A percentile compares a stretch with the other conserved stretches of the same genome.
phyloP scores from a whole-genome alignment of 2,797 vertebrate species.

The Nothura maculosa region DNA sequence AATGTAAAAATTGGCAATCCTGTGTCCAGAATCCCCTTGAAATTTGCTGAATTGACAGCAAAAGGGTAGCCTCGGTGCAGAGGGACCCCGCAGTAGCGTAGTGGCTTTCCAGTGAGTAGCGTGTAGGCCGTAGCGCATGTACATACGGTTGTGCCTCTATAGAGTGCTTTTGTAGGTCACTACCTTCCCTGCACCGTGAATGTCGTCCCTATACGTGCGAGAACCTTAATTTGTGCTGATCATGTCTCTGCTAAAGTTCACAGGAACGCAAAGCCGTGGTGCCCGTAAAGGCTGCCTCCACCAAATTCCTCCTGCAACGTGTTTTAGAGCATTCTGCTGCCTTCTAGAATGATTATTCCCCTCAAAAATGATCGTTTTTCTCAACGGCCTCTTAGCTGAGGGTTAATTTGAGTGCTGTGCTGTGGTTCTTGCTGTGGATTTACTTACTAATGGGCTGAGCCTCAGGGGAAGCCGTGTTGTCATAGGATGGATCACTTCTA shows the following conservation, averaged over 20 bases:
- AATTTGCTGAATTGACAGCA: slow-evolving; percentile 63
- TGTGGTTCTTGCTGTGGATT: neutral
- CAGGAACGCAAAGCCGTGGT: slow-evolving; percentile 46
- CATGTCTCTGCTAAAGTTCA: slow-evolving; percentile 82
- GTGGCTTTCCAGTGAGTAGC: slow-evolving; percentile 52
- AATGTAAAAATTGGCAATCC: neutral
- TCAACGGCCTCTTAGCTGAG: neutral
- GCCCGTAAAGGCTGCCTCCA: neutral
- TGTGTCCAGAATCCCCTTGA: slow-evolving; percentile 26
- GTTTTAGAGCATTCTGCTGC: neutral
- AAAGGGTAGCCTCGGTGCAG: slow-evolving; percentile 27
- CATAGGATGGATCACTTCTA: neutral
- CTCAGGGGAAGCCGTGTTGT: neutral
- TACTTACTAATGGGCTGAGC: neutral
- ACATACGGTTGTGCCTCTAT: slow-evolving; percentile 43
- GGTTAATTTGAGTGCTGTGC: neutral
- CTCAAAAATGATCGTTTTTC: neutral
- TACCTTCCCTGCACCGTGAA: slow-evolving; percentile 56
- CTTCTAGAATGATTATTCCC: neutral
- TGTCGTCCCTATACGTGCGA: slow-evolving; percentile 68
- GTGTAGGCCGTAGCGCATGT: slow-evolving; percentile 54
- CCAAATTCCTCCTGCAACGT: neutral
- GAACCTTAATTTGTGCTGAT: slow-evolving; percentile 38
- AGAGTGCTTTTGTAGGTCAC: slow-evolving; percentile 63
- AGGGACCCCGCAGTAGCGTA: slow-evolving; percentile 19